These are phyloP conservation scores for Eustalomyia histrio DNA, from an alignment of 2,888 invertebrate genomes.

Conservation along the genomic window DNA sequence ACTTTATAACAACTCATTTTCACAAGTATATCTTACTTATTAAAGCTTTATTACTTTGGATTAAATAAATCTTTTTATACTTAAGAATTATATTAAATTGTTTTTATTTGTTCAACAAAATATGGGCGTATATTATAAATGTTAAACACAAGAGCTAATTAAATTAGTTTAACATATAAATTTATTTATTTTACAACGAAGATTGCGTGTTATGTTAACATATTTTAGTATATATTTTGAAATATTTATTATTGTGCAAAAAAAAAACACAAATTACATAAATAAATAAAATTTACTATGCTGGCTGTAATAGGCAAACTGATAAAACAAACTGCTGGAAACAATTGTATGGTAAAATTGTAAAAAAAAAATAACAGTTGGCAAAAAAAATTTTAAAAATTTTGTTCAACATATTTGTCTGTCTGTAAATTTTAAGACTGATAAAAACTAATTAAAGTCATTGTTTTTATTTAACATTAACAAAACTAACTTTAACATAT, in stretches of 20 bases:
- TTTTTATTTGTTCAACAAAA: not conserved
- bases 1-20: too few species aligned
- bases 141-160: conserved; percentile 59
- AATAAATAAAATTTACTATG: conserved; percentile 44
- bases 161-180: conserved; percentile 61
- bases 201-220: conserved; percentile 65
- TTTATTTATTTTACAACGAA: conserved; percentile 53
- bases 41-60: not conserved
- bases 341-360: not conserved
- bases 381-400: conserved; percentile 48
- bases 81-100: not conserved
- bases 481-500: conserved; percentile 49
- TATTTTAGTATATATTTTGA: conserved; percentile 47
- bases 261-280: conserved; percentile 23
- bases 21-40: too few species aligned
- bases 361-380: conserved; percentile 2
- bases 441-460: conserved; percentile 64
- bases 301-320: not conserved
- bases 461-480: conserved; percentile 56
- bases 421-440: conserved; percentile 53
- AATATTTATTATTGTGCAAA: not conserved
- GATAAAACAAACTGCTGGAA: not conserved
- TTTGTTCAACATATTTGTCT: conserved; percentile 55
- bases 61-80: conserved; percentile 48
- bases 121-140: conserved; percentile 58